These are phyloP conservation scores for Ophthalmolycus amberensis DNA, from an alignment of 2,113 vertebrate species.

Conservation along the genomic window DNA sequence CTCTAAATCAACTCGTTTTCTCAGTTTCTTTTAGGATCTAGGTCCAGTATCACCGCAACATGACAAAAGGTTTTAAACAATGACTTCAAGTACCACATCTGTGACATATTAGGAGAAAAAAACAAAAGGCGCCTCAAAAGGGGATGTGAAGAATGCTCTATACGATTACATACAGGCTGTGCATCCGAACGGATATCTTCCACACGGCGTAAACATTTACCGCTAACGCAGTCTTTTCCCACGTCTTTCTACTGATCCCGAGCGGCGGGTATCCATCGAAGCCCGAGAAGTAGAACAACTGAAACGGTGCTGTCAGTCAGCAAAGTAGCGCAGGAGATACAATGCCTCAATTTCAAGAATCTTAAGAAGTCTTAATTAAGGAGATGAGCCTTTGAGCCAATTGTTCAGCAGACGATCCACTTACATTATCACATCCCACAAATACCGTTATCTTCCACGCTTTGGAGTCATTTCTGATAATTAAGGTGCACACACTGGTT, in stretches of 20 bases:
- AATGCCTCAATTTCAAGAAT: constrained; percentile 11
- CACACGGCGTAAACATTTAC: not conserved
- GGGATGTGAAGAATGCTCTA: not conserved
- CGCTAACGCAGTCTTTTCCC: constrained; percentile 10
- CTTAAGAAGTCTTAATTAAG: constrained; percentile 28
- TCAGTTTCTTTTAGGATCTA: constrained; percentile 26
- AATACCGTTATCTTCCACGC: not conserved
- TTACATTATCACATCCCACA: constrained; percentile 4
- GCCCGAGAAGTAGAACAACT: not conserved
- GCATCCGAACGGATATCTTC: not conserved
- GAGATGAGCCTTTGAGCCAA: constrained; percentile 26
- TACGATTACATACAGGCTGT: not conserved
- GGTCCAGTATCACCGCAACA: constrained; percentile 5
- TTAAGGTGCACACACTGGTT: not conserved
- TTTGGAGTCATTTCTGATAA: not conserved
- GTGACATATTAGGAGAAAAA: constrained; percentile 18
- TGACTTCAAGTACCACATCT: constrained; percentile 28
- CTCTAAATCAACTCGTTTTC: constrained; percentile 15
- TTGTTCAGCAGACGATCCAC: constrained; percentile 24
- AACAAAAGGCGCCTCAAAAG: not conserved
- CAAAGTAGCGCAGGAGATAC: not conserved
- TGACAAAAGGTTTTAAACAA: constrained; percentile 19
- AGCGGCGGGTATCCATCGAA: not conserved
- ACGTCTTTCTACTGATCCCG: not conserved
- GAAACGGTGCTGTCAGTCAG: constrained; percentile 5